Conservation (phyloP, 2,888 invertebrate genomes). For the Apocheima hispidaria region DNA sequence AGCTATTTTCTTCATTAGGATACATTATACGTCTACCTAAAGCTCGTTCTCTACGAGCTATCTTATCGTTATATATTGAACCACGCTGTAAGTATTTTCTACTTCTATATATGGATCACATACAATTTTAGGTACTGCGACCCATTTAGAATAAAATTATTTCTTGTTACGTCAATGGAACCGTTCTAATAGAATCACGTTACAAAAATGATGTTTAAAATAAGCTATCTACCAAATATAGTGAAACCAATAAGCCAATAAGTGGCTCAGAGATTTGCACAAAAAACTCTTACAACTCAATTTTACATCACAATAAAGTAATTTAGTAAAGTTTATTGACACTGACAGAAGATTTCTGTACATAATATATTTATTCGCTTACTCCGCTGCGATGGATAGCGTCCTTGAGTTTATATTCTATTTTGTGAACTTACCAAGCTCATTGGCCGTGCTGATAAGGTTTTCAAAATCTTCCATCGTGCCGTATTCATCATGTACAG, state of each 20-base stretch:
- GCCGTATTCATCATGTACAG: constrained; percentile 90
- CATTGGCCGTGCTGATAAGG: constrained; percentile 80
- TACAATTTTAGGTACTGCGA: neutral
- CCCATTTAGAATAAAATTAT: too few species aligned
- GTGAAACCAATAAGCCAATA: too few species aligned
- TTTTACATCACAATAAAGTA: too few species aligned
- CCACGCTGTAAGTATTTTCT: neutral
- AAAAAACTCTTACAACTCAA: too few species aligned
- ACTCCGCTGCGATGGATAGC: neutral
- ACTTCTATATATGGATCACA: too few species aligned
- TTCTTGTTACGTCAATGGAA: too few species aligned
- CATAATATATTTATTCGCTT: neutral
- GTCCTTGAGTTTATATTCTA: neutral
- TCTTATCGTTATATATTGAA: neutral
- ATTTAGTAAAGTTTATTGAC: too few species aligned
- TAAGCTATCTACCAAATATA: too few species aligned
- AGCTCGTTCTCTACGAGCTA: neutral
- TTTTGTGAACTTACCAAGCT: constrained; percentile 66
- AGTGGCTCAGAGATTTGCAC: too few species aligned
- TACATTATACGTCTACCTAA: constrained; percentile 1
- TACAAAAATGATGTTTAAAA: too few species aligned
- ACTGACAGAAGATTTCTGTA: too few species aligned
- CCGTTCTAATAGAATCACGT: too few species aligned
- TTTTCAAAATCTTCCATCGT: constrained; percentile 89
- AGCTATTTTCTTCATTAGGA: neutral